phyloP scores from a whole-genome alignment of 2,888 invertebrate genomes.

The Zhengitettix transpicula region DNA sequence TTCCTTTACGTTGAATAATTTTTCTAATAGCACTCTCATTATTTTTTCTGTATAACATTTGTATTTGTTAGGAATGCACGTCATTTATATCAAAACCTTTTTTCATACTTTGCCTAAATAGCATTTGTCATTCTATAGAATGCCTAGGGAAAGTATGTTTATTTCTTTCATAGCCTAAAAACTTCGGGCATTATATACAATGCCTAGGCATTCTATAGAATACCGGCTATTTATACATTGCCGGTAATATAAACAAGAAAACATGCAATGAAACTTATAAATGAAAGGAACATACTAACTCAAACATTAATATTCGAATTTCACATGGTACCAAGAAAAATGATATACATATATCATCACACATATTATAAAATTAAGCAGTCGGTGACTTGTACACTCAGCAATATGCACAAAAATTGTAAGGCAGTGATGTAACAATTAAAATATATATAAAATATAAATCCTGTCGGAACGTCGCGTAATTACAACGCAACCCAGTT shows the following conservation, averaged over 20 bases:
- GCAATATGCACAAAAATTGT: no score
- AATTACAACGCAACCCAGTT: no score
- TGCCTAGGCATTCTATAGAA: no score
- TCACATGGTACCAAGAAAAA: no score
- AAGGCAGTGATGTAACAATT: no score
- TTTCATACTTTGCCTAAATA: background rate
- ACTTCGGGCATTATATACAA: no score
- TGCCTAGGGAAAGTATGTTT: no score
- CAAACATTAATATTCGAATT: no score
- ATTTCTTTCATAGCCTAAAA: no score
- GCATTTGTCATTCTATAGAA: background rate
- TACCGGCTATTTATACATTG: background rate
- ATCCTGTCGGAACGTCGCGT: no score
- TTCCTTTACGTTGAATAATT: background rate
- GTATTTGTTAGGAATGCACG: background rate
- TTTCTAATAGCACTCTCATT: background rate
- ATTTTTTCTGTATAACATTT: background rate
- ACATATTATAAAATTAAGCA: background rate
- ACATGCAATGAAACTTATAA: background rate
- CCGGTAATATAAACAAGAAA: background rate
- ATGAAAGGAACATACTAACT: background rate
- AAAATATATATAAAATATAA: no score
- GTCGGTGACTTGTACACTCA: no score
- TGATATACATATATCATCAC: background rate
- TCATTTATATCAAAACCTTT: background rate